Conservation (phyloP, 2,888 invertebrate species). For the Drosophila emarginata region DNA sequence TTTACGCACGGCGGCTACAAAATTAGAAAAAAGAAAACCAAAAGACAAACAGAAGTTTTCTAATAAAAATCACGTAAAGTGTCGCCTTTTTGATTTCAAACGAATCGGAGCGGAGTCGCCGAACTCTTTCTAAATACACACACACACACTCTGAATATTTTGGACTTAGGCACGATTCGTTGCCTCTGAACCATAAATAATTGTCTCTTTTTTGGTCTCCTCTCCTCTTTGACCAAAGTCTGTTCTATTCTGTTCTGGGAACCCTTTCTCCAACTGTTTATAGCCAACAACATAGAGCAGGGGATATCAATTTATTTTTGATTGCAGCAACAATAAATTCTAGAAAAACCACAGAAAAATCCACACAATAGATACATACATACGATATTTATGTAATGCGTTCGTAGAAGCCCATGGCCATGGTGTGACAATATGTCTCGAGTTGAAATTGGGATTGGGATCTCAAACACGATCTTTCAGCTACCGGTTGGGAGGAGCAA, state of each 20-base stretch:
- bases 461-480: conserved; percentile 43
- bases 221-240: conserved; percentile 24
- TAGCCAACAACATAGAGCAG: conserved; percentile 6
- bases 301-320: conserved; percentile 47
- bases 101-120: conserved; percentile 52
- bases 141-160: conserved; percentile 42
- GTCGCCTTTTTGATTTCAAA: conserved; percentile 68
- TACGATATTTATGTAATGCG: conserved; percentile 65
- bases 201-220: too few relatives aligned
- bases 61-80: conserved; percentile 75
- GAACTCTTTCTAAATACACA: conserved; percentile 4
- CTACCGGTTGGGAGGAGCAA: conserved; percentile 51
- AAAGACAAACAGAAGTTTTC: conserved; percentile 55
- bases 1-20: conserved; percentile 51
- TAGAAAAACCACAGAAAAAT: conserved; percentile 45
- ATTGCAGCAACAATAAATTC: conserved; percentile 54
- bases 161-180: conserved; percentile 72
- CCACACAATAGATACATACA: conserved; percentile 54
- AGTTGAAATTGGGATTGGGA: conserved; percentile 25
- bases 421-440: not conserved
- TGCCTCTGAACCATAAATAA: conserved; percentile 67
- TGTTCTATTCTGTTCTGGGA: conserved; percentile 46
- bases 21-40: conserved; percentile 54
- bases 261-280: conserved; percentile 52
- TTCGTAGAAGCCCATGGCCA: conserved; percentile 56